Evolutionary conservation across 2,113 vertebrate species (phyloP), one percentile per base, ranked within the genome.

Genomic region (Heliornis fulica): DNA sequence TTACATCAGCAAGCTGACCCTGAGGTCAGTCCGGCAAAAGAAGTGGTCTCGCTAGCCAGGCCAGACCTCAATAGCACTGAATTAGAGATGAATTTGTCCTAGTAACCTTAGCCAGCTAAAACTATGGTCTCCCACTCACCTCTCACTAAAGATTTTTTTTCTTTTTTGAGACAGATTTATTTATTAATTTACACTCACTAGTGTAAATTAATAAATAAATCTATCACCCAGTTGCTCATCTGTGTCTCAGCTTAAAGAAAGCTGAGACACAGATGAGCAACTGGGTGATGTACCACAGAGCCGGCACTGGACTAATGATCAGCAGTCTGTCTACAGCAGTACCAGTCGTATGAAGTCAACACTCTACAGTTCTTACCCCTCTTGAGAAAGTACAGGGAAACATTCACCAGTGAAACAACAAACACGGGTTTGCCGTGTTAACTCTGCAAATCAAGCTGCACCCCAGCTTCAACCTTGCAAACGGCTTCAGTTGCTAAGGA

Each of bases 401-500:
- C 9, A 51, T 0, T 3, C 40, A 65, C 22, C 74, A 25, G 9
- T 5, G 50, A 79, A 91, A 76, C 57, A 87, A 81, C 34, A 71
- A 68, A 16, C 9, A 45, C 66, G 21, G 25, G 76, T 79, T 61
- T 61, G 50, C 50, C 22, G 8, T 2, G 20, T 14, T 80, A 53
- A 53, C 41, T 65, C 72, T 45, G 38, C 53, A 78, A 81, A 82
- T 26, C 53, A 78, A 36, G 32, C 76, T 78, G 46, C 48, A 90
- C 48, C 40, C 50, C 43, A 90, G 51, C 53, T 90, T 76, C 79
- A 83, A 88, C 83, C 88, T 75, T 57, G 68, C 66, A 83, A 88
- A 90, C 68, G 4, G 83, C 85, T 85, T 83, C 90, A 84, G 94
- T 96, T 97, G 96, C 96, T 95, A 97, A 90, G 96, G 95, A 97